Evolutionary conservation across 1,140 invertebrate genomes (phyloP), one percentile per base, ranked within the genome.

Genomic region (Thaumetopoea pityocampa): DNA sequence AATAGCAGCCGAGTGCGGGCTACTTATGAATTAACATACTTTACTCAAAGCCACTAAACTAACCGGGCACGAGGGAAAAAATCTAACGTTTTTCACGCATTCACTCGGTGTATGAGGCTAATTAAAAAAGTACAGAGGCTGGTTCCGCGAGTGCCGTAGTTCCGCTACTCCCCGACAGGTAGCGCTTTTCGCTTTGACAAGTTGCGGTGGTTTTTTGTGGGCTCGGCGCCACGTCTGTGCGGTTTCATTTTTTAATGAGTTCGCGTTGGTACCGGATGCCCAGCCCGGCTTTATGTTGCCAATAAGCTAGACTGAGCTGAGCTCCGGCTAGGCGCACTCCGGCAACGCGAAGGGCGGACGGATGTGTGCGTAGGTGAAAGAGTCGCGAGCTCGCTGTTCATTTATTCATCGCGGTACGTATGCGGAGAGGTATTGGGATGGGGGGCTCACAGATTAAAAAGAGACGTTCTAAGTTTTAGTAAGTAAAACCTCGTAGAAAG

Each of bases 91-190:
- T 76, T 78, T 71, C 59, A 80, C 77, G 71, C 72, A 84, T 84
- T 84, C 77, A 83, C 41, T 64, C 59, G 50, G 37, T 74, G 72
- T 78, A 84, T 80, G 69, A 51, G 54, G 77, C 74, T 79, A 84
- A 84, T 84, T 81, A 83, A 83, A 83, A 83, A 78, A 72, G 72
- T 69, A 83, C 77, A 79, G 74, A 77, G 74, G 67, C 48, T 83
- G 76, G 60, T 55, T 81, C 50, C 61, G 67, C 68, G 68, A 84
- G 77, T 77, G 70, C 66, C 46, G 72, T 71, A 72, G 79, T 83
- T 73, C 67, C 59, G 72, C 79, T 80, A 80, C 76, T 80, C 76
- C 54, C 72, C 73, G 63, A 59, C 63, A 72, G 71, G 71, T 62
- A 60, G 71, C 73, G 74, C 68, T 64, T 58, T 73, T 66, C 62